Conservation (phyloP, 2,113 vertebrate species). For the Gnathonemus echidnorhynchus region DNA sequence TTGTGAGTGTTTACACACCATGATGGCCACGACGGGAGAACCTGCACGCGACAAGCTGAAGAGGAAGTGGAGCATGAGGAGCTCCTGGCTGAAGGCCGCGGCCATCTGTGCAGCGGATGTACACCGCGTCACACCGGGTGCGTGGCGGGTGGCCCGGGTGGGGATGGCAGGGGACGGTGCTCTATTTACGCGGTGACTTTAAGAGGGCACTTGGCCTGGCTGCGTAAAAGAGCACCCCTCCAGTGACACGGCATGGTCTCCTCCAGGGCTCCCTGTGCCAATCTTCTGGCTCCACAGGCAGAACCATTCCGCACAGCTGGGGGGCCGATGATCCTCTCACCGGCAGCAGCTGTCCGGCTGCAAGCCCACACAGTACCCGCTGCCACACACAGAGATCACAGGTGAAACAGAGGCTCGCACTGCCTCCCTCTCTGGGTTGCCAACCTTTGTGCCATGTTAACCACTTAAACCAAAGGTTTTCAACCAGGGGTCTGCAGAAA, state of each 20-base stretch:
- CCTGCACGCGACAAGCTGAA: not conserved
- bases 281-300: not conserved
- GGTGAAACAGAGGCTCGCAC: not conserved
- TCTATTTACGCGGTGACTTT: not conserved
- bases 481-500: not conserved
- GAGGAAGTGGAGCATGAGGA: not conserved
- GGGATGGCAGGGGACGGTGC: not conserved
- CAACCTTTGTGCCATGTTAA: not conserved
- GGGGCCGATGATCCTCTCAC: not conserved
- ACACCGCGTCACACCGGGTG: not conserved
- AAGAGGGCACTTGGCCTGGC: not conserved
- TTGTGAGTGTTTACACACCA: not conserved
- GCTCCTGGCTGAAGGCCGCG: not conserved
- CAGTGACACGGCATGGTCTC: not conserved
- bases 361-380: not conserved
- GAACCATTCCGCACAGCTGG: not conserved
- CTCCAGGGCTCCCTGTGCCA: not conserved
- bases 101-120: not conserved
- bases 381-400: not conserved
- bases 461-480: not conserved
- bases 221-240: not conserved
- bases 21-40: not conserved
- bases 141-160: not conserved
- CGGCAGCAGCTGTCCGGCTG: not conserved
- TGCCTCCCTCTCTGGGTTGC: not conserved